Base-by-base conservation (phyloP, 2,888 invertebrate species). In the Lepidocyrtinus sp. region DNA sequence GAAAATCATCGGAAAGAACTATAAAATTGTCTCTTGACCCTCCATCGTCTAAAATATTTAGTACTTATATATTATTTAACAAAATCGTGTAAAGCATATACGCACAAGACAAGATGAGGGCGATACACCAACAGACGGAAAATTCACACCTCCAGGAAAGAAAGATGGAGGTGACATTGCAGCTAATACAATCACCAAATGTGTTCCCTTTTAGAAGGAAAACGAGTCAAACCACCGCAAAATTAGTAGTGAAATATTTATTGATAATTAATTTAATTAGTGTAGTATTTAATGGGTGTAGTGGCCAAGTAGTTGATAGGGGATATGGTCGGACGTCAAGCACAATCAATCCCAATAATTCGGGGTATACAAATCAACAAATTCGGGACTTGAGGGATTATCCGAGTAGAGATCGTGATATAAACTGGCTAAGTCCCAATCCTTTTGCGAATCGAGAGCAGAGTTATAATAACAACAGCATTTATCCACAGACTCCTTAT, bases 351-450 rank as follows among this genome's bases (percentile, higher is more conserved):
- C 73, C 78, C 55, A 19, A 15, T 17, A 61, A 65, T 22, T 76
- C 46, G 63, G 15, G 2, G 12, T 59, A 65, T 25, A n/a, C n/a
- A n/a, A 75, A 77, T 19, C 81, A 78, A 45, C 67, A 81, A 63
- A 67, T 81, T 15, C 72, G 80, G 17, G 76, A 82, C 36, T 7
- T 80, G 36, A 62, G 84, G 76, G 83, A 84, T 2, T 68, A 74
- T 26, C 84, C 82, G n/a, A n/a, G n/a, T n/a, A n/a, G n/a, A 1
- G 80, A 84, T 24, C 36, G 25, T 0, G 74, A 82, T 1, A 63
- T 84, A 0, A 84, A 84, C 65, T 84, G 82, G 82, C 61, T 83
- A 15, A 79, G 77, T 65, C 84, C 84, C 9, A 83, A 84, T 71
- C 84, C 84, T 0, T 84, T 77, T 71, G 82, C 82, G 1, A 46